Evolutionary conservation across 2,797 vertebrate genomes (phyloP).

Genomic region (Ara ararauna): DNA sequence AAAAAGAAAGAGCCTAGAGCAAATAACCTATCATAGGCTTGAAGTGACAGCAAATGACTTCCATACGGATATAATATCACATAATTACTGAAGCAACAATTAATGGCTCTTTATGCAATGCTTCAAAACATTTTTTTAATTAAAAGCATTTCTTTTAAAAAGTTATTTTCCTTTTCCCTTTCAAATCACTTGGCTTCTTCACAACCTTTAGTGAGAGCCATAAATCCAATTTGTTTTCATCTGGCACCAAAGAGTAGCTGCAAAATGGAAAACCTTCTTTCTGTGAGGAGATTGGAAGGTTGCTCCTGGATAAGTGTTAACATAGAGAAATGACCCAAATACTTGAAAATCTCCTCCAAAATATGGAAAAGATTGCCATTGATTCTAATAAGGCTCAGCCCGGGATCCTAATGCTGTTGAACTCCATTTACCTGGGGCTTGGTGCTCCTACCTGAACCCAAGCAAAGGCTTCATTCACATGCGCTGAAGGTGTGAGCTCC

Average conservation of each 20-base stretch:
- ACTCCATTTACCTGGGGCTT: background rate
- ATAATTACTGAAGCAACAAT: background rate
- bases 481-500: background rate
- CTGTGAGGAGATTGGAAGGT: background rate
- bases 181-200: conserved; percentile 12
- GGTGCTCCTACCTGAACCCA: background rate
- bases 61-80: background rate
- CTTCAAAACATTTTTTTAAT: conserved; percentile 44
- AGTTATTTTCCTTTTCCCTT: conserved; percentile 6
- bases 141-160: conserved; percentile 4
- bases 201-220: background rate
- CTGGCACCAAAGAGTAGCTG: background rate
- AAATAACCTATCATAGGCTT: conserved; percentile 9
- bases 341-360: background rate
- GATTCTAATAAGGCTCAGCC: background rate
- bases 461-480: background rate
- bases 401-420: background rate
- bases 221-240: conserved; percentile 14
- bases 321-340: background rate
- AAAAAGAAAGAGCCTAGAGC: background rate
- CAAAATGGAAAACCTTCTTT: background rate
- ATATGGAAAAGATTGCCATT: background rate
- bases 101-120: conserved; percentile 8
- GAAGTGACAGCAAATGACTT: conserved; percentile 15
- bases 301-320: background rate